Evolutionary conservation across 2,113 vertebrate species (phyloP), one percentile per base, ranked within the genome.

Genomic region (Sander lucioperca): DNA sequence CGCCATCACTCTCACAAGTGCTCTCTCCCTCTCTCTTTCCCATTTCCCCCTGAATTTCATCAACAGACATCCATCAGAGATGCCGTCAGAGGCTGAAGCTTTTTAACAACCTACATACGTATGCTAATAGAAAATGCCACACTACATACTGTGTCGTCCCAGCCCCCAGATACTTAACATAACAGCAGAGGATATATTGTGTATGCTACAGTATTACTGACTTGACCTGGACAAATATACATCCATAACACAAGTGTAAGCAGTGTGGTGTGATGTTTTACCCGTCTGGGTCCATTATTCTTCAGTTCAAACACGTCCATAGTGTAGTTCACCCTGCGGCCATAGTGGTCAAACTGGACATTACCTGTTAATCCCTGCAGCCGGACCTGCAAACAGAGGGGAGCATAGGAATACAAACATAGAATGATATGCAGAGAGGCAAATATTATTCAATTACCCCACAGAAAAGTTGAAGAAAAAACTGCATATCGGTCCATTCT

Each of bases 271-370:
- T 82, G 86, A 76, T 81, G 51, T 91, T 71, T 75, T 92, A 99
- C 98, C 97, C 98, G 97, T 87, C 97, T 89, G 33, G 97, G 98
- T 75, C 98, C 98, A 0, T 97, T 97, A 90, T 93, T 98, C 94
- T 99, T 99, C 90, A 99, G 94, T 84, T 99, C 98, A 94, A 99
- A 98, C 82, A 99, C 98, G 92, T 99, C 98, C 97, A 99, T 99
- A 18, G 97, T 98, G 89, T 97, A 99, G 93, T 99, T 99, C 87
- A 99, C 97, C 94, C 98, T 96, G 63, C 98, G 97, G 77, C 98
- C 98, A 50, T 98, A 99, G 89, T 99, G 97, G 93, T 99, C 98
- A 91, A 99, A 99, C 86, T 99, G 97, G 92, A 99, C 97, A 58
- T 99, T 99, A 92, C 98, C 98, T 57, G 98, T 99, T 88, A 99